Evolutionary conservation across 2,113 vertebrate genomes (phyloP).

Genomic region (Cololabis saira): DNA sequence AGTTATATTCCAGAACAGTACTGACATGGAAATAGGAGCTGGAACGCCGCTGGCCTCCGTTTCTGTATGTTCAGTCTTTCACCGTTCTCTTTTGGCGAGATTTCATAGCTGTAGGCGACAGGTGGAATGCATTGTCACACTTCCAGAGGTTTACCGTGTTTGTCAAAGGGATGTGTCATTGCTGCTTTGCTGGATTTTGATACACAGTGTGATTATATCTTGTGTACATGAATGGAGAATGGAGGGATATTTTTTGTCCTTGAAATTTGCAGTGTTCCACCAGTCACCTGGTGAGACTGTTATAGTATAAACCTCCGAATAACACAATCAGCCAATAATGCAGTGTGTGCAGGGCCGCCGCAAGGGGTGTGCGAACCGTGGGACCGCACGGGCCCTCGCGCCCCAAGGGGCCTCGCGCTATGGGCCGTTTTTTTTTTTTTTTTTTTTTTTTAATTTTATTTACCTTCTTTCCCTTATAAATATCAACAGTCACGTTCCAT

Average conservation of each 20-base stretch:
- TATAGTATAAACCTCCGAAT: conserved; percentile 40
- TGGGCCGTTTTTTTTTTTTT: too few relatives aligned
- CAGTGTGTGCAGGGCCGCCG: conserved; percentile 43
- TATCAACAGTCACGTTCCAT: too few relatives aligned
- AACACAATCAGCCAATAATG: conserved; percentile 44
- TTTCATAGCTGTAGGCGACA: conserved; percentile 35
- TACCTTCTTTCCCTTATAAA: too few relatives aligned
- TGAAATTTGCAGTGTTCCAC: conserved; percentile 39
- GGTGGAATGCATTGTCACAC: conserved; percentile 38
- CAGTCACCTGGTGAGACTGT: conserved; percentile 60
- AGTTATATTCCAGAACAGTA: conserved; percentile 45
- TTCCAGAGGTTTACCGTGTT: conserved; percentile 30
- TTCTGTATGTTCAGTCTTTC: conserved; percentile 9
- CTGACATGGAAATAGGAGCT: conserved; percentile 30
- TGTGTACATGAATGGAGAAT: conserved; percentile 43
- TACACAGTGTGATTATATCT: conserved; percentile 37
- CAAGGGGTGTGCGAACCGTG: too few relatives aligned
- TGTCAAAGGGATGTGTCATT: conserved; percentile 52
- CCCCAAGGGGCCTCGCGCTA: too few relatives aligned
- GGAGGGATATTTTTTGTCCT: conserved; percentile 23
- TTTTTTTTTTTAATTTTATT: too few relatives aligned
- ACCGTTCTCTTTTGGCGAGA: conserved; percentile 25
- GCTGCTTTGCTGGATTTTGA: conserved; percentile 47
- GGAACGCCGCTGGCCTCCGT: conserved; percentile 19
- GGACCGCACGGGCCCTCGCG: too few relatives aligned